Percentiles rank a stretch among this genome's conserved stretches.
Evolutionary conservation across 2,113 vertebrate species (phyloP).

Genomic region (Toxotes jaculatrix): DNA sequence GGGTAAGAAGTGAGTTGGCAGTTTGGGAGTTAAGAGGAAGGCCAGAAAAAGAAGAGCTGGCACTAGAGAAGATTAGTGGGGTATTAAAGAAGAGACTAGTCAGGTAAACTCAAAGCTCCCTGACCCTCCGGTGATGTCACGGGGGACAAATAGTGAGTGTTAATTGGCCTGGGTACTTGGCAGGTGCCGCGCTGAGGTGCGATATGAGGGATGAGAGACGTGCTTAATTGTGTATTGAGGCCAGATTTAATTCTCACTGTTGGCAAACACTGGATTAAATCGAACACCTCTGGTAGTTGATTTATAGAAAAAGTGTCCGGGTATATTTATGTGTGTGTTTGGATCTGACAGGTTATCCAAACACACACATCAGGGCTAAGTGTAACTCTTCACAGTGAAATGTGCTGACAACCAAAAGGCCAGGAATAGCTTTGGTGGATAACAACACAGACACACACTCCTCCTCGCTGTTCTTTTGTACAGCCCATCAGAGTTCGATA

Average conservation of each 20-base stretch:
- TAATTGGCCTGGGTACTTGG: constrained; percentile 49
- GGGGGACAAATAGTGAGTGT: constrained; percentile 34
- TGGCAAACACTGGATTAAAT: constrained; percentile 37
- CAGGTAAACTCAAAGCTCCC: constrained; percentile 20
- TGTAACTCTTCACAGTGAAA: constrained; percentile 77
- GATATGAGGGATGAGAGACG: constrained; percentile 34
- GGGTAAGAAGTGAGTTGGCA: background rate
- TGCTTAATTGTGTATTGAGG: constrained; percentile 7
- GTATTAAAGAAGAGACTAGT: constrained; percentile 34
- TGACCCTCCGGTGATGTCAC: constrained; percentile 31
- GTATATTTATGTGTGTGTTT: constrained; percentile 41
- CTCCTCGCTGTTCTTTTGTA: constrained; percentile 45
- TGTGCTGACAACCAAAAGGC: constrained; percentile 79
- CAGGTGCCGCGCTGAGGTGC: constrained; percentile 43
- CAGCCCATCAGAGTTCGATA: constrained; percentile 66
- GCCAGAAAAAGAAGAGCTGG: background rate
- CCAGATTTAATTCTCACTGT: constrained; percentile 29
- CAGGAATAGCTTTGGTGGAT: constrained; percentile 77
- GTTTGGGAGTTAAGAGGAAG: background rate
- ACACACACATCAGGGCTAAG: constrained; percentile 62
- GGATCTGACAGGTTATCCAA: constrained; percentile 33
- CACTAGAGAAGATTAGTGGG: constrained; percentile 12
- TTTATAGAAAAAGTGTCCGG: background rate
- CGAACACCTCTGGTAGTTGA: background rate
- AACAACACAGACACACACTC: constrained; percentile 66